Conservation (phyloP, 2,888 invertebrate species). For the Dysmachus trigonus region DNA sequence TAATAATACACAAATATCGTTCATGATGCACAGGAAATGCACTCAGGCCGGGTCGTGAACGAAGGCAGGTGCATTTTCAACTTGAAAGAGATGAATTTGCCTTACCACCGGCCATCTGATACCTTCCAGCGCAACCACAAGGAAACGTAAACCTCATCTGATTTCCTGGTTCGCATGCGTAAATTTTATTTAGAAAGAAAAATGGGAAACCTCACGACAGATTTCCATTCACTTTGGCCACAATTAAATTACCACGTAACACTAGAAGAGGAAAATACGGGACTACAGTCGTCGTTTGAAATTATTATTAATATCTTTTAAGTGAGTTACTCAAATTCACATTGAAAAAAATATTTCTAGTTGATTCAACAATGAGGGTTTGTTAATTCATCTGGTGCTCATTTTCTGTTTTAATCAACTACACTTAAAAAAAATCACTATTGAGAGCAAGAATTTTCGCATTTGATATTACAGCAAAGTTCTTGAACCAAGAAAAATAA, state of each 20-base stretch:
- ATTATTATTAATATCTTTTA: too few relatives aligned
- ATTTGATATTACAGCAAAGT: too few relatives aligned
- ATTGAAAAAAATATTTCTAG: too few relatives aligned
- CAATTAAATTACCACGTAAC: neutral
- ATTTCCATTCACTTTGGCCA: neutral
- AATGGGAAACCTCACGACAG: neutral
- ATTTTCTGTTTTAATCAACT: too few relatives aligned
- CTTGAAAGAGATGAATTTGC: neutral
- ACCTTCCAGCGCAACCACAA: neutral
- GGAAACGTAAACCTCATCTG: neutral
- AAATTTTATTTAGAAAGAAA: neutral
- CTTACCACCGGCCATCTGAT: neutral
- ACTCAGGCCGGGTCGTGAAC: neutral
- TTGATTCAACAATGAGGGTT: too few relatives aligned
- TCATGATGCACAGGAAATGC: neutral
- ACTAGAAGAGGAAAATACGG: neutral
- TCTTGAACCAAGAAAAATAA: too few relatives aligned
- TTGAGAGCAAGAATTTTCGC: too few relatives aligned
- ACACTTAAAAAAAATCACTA: too few relatives aligned
- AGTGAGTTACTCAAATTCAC: too few relatives aligned
- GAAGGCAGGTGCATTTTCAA: neutral
- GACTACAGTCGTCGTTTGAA: neutral
- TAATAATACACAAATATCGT: neutral
- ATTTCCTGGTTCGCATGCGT: neutral
- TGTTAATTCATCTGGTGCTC: too few relatives aligned